Evolutionary conservation across 2,888 invertebrate species (phyloP), one percentile per base, ranked within the genome.

Genomic region (Calliphora vomitoria): DNA sequence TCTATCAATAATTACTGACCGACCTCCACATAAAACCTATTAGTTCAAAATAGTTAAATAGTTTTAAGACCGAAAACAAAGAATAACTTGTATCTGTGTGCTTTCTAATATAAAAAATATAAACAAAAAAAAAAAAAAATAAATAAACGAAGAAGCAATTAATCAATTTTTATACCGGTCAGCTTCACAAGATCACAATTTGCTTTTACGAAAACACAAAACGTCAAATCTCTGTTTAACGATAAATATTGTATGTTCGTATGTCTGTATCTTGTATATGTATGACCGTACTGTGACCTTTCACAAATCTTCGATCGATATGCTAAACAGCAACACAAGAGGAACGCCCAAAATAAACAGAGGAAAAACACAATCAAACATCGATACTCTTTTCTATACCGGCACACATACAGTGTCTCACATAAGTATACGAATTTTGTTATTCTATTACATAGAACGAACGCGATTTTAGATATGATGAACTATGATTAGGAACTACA

Each of bases 151-250:
- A 66, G 38, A 72, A 53, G 47, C 69, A 74, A 87, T 87, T 87
- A 87, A 87, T 87, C 84, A 87, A 84, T 85, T 81, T 72, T 35
- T 60, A 84, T 84, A 68, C 75, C 71, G 72, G 50, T 76, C 35
- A 53, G 71, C 55, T 85, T 87, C 78, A 82, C 84, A 78, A 81
- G 62, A 78, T 76, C 83, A 75, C 72, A 81, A 74, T 81, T 84
- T 83, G 81, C 62, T 82, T 82, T 80, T 58, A 47, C 35, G 20
- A 64, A 72, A 69, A 53, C 71, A 15, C 35, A 18, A 69, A 71
- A 71, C 47, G 41, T 64, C 50, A 80, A 80, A 53, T 64, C 38
- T 62, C 20, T 50, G 62, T 66, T 80, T 69, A 64, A 64, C 71
- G 25, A 80, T 80, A 80, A 75, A 55, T 44, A 20, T 58, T 58